phyloP scores from a whole-genome alignment of 2,888 invertebrate genomes.

The Halictus quadricinctus region DNA sequence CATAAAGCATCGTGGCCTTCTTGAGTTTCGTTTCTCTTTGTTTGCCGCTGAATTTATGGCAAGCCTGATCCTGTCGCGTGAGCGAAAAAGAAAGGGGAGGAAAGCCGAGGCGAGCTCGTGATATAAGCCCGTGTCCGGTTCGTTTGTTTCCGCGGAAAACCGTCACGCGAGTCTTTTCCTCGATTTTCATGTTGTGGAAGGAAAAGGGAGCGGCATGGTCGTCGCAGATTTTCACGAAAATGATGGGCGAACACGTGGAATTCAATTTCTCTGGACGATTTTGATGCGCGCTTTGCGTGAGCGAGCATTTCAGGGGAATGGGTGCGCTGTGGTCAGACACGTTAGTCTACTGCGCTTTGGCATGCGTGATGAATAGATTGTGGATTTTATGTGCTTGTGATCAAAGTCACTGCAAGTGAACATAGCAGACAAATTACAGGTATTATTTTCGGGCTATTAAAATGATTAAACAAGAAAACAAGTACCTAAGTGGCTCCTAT shows the following conservation, averaged over 20 bases:
- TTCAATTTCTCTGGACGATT: background rate
- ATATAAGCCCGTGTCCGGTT: slow-evolving; percentile 37
- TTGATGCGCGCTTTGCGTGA: background rate
- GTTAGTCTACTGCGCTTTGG: background rate
- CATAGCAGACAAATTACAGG: too few relatives aligned
- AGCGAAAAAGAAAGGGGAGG: slow-evolving; percentile 46
- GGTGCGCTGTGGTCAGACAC: background rate
- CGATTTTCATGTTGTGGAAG: background rate
- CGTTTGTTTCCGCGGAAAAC: slow-evolving; percentile 39
- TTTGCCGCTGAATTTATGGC: slow-evolving; percentile 59
- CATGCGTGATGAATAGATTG: background rate
- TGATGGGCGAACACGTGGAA: background rate
- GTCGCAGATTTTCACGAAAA: background rate
- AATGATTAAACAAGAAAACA: too few relatives aligned
- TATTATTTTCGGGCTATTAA: too few relatives aligned
- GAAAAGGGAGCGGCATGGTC: background rate
- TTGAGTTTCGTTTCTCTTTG: slow-evolving; percentile 68
- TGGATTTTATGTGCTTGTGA: background rate
- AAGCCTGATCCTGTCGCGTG: slow-evolving; percentile 63
- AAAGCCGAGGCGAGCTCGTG: slow-evolving; percentile 14
- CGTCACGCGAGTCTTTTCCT: slow-evolving; percentile 8
- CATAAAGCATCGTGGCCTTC: slow-evolving; percentile 71
- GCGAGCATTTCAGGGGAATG: background rate
- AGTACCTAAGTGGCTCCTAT: too few relatives aligned
- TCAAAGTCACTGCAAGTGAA: too few relatives aligned